Conservation (phyloP, 2,113 vertebrate genomes). For the Colistium nudipinnis region DNA sequence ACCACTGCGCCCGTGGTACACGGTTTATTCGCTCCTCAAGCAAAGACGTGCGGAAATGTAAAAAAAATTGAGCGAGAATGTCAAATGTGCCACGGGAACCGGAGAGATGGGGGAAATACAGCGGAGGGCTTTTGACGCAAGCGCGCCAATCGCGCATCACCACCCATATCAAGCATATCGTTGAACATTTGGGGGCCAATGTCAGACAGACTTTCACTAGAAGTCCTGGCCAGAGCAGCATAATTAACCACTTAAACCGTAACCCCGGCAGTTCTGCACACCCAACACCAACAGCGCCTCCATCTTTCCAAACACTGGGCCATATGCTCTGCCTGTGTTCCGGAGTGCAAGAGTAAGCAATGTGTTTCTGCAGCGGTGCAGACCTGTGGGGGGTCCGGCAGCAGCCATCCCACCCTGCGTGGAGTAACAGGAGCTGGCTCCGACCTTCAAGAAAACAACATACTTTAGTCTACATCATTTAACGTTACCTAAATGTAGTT, state of each 20-base stretch:
- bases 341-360: background rate
- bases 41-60: background rate
- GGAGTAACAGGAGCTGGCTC: background rate
- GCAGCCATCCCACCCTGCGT: background rate
- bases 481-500: too few relatives aligned
- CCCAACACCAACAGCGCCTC: constrained; percentile 14
- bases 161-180: constrained; percentile 8
- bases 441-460: background rate
- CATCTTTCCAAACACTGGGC: constrained; percentile 22
- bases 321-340: constrained; percentile 19
- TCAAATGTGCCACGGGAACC: background rate
- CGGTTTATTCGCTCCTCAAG: constrained; percentile 9
- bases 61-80: background rate
- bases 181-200: background rate
- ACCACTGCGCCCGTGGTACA: constrained; percentile 19
- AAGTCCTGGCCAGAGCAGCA: background rate
- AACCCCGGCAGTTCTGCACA: background rate
- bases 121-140: too few relatives aligned
- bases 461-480: background rate
- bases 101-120: too few relatives aligned
- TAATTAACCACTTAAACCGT: background rate
- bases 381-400: background rate
- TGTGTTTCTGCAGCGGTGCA: background rate
- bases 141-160: too few relatives aligned
- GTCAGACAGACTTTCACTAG: background rate